A percentile compares a stretch with the other conserved stretches of the same genome.
phyloP scores from a whole-genome alignment of 2,113 vertebrate species.

The Potamarius usumacintae region DNA sequence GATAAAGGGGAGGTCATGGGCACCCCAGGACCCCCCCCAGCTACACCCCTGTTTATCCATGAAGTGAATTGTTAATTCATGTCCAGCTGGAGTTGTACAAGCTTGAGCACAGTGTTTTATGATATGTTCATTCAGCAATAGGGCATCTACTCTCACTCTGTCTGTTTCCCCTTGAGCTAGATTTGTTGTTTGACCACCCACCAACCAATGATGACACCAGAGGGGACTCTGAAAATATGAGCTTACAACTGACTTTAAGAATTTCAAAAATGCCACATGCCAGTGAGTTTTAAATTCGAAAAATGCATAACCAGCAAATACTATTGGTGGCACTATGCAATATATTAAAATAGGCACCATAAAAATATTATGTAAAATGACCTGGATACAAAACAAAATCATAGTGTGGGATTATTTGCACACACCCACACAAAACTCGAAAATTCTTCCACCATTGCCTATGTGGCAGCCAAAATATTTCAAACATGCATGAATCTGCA shows the following conservation, averaged over 20 bases:
- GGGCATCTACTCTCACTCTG: constrained; percentile 53
- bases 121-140: background rate
- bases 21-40: no score
- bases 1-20: no score
- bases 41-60: no score
- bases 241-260: background rate
- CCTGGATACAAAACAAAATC: background rate
- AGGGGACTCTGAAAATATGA: background rate
- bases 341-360: background rate
- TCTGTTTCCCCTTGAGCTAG: background rate
- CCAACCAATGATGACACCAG: background rate
- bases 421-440: background rate
- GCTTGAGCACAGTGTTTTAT: background rate
- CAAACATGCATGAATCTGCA: background rate
- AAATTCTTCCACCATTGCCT: background rate
- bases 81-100: background rate
- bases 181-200: constrained; percentile 5
- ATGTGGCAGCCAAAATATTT: background rate
- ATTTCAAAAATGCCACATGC: background rate
- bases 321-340: background rate
- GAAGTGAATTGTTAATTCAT: background rate
- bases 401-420: background rate
- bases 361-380: background rate
- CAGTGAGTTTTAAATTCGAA: background rate
- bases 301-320: background rate